Evolutionary conservation across 2,113 vertebrate genomes (phyloP).

Genomic region (Tor tambroides): DNA sequence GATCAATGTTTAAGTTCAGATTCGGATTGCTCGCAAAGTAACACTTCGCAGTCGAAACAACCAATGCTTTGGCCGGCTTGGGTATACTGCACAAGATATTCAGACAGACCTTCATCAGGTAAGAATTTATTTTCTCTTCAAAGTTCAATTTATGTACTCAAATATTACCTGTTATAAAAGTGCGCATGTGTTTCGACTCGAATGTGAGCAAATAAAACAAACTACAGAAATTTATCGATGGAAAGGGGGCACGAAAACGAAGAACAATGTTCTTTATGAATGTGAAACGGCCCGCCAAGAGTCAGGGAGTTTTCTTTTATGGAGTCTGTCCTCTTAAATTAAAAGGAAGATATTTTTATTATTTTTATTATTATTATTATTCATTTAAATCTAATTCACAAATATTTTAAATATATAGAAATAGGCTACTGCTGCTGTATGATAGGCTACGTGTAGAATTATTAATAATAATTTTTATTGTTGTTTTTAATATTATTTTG

Average conservation of each 20-base stretch:
- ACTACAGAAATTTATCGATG: not conserved
- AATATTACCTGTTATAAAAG: not conserved
- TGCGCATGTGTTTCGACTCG: not conserved
- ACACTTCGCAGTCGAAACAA: slow-evolving; percentile 73
- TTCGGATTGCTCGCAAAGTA: slow-evolving; percentile 85
- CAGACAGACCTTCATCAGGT: slow-evolving; percentile 96
- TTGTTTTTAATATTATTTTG: not conserved
- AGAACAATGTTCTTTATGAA: slow-evolving; percentile 26
- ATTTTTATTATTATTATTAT: not conserved
- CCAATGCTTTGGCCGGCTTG: slow-evolving; percentile 95
- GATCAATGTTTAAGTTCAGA: slow-evolving; percentile 85
- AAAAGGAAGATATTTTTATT: not conserved
- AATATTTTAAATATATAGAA: not conserved
- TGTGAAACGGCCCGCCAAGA: slow-evolving; percentile 40
- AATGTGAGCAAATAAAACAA: not conserved
- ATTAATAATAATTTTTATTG: not conserved
- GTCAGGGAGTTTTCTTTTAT: not conserved
- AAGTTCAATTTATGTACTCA: not conserved
- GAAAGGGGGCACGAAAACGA: not conserved
- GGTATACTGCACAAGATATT: slow-evolving; percentile 78
- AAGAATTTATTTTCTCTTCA: slow-evolving; percentile 62
- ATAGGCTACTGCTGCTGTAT: not conserved
- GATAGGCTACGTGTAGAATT: not conserved
- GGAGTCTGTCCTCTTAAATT: not conserved
- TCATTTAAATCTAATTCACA: not conserved